Conservation (phyloP, 2,113 vertebrate genomes). For the Eonycteris spelaea region DNA sequence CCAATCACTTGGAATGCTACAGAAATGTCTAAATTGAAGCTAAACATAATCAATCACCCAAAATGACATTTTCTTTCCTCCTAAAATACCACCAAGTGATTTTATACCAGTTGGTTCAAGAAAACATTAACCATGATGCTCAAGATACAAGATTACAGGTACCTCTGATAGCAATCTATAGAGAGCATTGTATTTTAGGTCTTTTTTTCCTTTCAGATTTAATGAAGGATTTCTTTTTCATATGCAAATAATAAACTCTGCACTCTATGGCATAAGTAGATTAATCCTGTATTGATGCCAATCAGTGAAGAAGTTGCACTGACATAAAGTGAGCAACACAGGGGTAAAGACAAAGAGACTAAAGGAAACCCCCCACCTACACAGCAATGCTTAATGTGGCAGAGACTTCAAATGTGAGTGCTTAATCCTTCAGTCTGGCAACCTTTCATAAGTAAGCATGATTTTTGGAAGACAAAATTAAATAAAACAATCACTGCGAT, state of each 20-base stretch:
- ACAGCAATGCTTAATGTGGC: slow-evolving; percentile 57
- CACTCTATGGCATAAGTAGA: slow-evolving; percentile 5
- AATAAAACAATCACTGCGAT: slow-evolving; percentile 52
- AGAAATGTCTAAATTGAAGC: slow-evolving; percentile 20
- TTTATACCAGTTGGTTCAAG: slow-evolving; percentile 38
- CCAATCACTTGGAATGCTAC: background rate
- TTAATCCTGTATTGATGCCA: slow-evolving; percentile 8
- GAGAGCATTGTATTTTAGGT: slow-evolving; percentile 34
- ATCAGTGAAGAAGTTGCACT: slow-evolving; percentile 29
- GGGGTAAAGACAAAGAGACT: slow-evolving; percentile 58
- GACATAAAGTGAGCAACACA: slow-evolving; percentile 17
- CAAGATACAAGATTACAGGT: slow-evolving; percentile 25
- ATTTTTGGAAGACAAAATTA: slow-evolving; percentile 57
- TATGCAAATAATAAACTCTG: slow-evolving; percentile 42
- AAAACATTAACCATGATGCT: slow-evolving; percentile 31
- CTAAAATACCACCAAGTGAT: slow-evolving; percentile 45
- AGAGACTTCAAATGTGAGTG: slow-evolving; percentile 52
- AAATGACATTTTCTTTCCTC: slow-evolving; percentile 39
- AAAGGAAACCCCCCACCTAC: slow-evolving; percentile 72
- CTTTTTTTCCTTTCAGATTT: slow-evolving; percentile 45
- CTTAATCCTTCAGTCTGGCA: slow-evolving; percentile 27
- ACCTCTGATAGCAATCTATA: slow-evolving; percentile 18
- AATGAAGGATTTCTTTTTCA: slow-evolving; percentile 53
- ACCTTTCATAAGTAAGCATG: slow-evolving; percentile 33
- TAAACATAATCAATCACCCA: background rate